Base-by-base conservation (phyloP, 1,140 invertebrate species). In the Drosophila obscura region DNA sequence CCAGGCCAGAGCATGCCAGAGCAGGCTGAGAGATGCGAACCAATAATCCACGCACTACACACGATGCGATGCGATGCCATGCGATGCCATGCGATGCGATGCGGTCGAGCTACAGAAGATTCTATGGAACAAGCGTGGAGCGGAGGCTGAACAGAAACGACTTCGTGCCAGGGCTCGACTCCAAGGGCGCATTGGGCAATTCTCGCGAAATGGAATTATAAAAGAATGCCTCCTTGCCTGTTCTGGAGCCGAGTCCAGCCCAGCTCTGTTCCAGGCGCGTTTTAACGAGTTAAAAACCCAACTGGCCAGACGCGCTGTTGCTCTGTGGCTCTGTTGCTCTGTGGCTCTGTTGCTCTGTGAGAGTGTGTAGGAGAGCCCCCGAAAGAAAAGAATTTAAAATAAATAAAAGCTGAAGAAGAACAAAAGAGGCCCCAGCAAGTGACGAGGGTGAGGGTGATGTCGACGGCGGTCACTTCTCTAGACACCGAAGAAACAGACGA, bases 151-250 rank as follows among this genome's bases (percentile, higher is more conserved):
- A 51, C 60, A 75, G 46, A 66, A 69, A 77, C 73, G 72, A 74
- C 62, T 63, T 87, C 82, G 82, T 85, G 80, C 59, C 49, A 35
- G 45, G 56, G 60, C 50, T 72, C 60, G 56, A 83, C 78, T 90
- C 79, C 87, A 90, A 90, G 87, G 87, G 87, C 87, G 81, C 73
- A 90, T 68, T 44, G 79, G 76, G 69, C 87, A 83, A 90, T 90
- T 90, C 87, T 90, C 82, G 88, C 82, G 87, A 90, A 90, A 90
- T 90, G 88, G 87, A 90, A 90, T 90, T 90, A 90, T 90, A 90
- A 90, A 90, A 87, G 87, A 90, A 90, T 90, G 84, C 87, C 77
- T 80, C 77, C 74, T 44, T 58, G 77, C 69, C 83, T 60, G 66
- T 64, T 35, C 39, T 49, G 39, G 28, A 48, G 55, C 51, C 61